Evolutionary conservation across 2,113 vertebrate genomes (phyloP).

Genomic region (Pollachius pollachius): DNA sequence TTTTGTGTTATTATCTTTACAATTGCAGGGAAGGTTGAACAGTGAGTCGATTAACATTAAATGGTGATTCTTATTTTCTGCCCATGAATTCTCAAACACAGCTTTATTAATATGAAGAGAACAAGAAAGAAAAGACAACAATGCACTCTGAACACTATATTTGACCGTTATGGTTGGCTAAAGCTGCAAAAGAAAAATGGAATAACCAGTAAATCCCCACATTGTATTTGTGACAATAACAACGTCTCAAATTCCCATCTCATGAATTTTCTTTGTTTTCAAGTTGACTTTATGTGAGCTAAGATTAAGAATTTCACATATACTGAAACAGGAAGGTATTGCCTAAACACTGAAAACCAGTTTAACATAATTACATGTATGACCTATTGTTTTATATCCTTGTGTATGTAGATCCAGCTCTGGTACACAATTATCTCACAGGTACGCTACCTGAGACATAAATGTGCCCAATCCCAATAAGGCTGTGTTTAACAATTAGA

Average conservation of each 20-base stretch:
- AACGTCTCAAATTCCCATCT: not conserved
- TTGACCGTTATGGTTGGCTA: not conserved
- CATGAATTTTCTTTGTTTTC: not conserved
- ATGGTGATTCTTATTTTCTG: constrained; percentile 64
- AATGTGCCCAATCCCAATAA: too few species aligned
- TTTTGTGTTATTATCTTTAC: constrained; percentile 22
- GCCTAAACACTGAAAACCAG: too few species aligned
- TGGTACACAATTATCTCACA: too few species aligned
- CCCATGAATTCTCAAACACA: constrained; percentile 67
- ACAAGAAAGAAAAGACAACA: constrained; percentile 24
- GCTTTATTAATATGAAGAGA: constrained; percentile 76
- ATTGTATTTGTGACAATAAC: not conserved
- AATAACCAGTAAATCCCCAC: not conserved
- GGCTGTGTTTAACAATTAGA: too few species aligned
- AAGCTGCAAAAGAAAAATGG: not conserved
- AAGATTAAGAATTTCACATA: too few species aligned
- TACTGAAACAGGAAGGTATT: too few species aligned
- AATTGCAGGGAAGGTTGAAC: constrained; percentile 32
- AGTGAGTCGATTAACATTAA: constrained; percentile 73
- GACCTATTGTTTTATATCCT: too few species aligned
- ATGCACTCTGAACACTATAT: not conserved
- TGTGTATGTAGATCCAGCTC: too few species aligned
- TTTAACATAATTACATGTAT: too few species aligned
- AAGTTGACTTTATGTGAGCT: too few species aligned
- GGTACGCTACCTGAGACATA: too few species aligned